phyloP scores from a whole-genome alignment of 2,113 vertebrate species.

The Pseudopodoces humilis region DNA sequence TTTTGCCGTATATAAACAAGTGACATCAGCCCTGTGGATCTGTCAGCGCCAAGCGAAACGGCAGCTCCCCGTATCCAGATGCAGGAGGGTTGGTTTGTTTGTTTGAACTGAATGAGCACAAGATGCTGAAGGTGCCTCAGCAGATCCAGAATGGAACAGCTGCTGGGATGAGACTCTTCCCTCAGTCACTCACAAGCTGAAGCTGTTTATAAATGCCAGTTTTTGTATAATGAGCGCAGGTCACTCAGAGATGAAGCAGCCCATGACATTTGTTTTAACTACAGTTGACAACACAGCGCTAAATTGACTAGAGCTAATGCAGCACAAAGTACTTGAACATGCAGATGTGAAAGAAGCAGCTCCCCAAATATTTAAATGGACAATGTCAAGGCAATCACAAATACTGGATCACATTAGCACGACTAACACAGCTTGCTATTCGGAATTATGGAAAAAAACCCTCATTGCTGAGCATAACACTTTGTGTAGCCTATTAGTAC shows the following conservation, averaged over 20 bases:
- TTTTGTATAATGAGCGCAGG: background rate
- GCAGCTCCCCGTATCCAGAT: background rate
- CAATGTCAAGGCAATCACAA: conserved; percentile 47
- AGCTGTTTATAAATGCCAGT: background rate
- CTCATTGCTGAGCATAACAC: background rate
- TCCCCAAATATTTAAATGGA: conserved; percentile 63
- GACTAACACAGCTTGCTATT: conserved; percentile 47
- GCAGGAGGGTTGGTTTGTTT: background rate
- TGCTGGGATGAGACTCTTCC: background rate
- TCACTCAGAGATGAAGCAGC: background rate
- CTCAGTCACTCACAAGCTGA: background rate
- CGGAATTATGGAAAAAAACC: conserved; percentile 18
- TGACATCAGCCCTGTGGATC: background rate
- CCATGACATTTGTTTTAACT: background rate
- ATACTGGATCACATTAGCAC: conserved; percentile 41
- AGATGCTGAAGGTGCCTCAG: background rate
- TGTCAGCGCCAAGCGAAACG: background rate
- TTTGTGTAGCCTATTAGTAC: conserved; percentile 25
- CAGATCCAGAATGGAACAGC: background rate
- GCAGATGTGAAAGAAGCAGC: conserved; percentile 10
- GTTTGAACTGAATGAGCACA: background rate
- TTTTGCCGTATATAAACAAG: background rate
- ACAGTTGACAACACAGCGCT: background rate
- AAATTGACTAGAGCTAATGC: conserved; percentile 56
- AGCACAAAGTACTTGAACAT: background rate